phyloP scores from a whole-genome alignment of 2,797 vertebrate species.

The Crenuchus spilurus region DNA sequence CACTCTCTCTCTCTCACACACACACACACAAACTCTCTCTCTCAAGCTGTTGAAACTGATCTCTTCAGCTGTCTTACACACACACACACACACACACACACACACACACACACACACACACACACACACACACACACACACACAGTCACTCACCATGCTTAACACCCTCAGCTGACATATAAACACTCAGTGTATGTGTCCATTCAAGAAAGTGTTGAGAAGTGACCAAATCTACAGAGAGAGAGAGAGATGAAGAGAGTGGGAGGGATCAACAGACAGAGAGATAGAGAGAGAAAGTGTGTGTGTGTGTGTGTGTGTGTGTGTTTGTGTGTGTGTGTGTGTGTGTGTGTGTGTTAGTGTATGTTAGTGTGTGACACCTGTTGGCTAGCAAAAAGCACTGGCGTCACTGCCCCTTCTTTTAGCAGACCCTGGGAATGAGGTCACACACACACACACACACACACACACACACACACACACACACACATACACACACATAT shows the following conservation, averaged over 20 bases:
- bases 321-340: slow-evolving; percentile 35
- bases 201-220: no score
- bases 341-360: slow-evolving; percentile 33
- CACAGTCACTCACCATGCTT: neutral
- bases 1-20: neutral
- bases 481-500: no score
- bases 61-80: neutral
- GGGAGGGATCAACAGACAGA: neutral
- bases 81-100: neutral
- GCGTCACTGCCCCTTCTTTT: slow-evolving; percentile 47
- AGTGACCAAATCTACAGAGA: neutral
- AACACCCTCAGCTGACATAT: neutral
- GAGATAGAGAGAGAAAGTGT: slow-evolving; percentile 7
- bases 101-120: neutral
- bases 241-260: neutral
- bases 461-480: slow-evolving; percentile 36
- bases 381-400: slow-evolving; percentile 54
- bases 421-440: slow-evolving; percentile 36
- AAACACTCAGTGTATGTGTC: neutral
- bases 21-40: neutral
- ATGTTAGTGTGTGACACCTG: slow-evolving; percentile 62
- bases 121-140: neutral
- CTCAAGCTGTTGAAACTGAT: neutral
- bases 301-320: slow-evolving; percentile 38
- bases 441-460: slow-evolving; percentile 40